A percentile compares a stretch with the other conserved stretches of the same genome.
phyloP scores from a whole-genome alignment of 1,140 invertebrate species.

The Thaumetopoea pityocampa region DNA sequence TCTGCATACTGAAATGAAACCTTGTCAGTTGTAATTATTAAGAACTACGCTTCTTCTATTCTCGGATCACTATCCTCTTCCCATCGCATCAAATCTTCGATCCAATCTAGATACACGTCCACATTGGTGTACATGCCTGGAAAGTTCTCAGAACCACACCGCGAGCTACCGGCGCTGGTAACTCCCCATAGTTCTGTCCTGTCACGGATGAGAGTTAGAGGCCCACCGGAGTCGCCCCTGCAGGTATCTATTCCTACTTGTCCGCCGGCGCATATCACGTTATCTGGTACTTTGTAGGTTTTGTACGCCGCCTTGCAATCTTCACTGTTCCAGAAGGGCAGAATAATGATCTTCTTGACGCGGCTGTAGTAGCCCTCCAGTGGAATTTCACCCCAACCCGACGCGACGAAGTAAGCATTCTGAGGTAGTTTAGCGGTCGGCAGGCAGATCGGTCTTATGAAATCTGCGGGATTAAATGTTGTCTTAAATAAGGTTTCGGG shows the following conservation, averaged over 20 bases:
- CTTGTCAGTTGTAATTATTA: too few relatives aligned
- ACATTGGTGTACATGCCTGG: constrained; percentile 79
- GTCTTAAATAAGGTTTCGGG: too few relatives aligned
- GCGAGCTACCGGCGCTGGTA: constrained; percentile 75
- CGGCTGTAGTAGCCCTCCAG: constrained; percentile 39
- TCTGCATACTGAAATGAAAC: too few relatives aligned
- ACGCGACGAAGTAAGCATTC: constrained; percentile 68
- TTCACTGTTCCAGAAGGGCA: constrained; percentile 38
- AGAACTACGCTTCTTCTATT: too few relatives aligned
- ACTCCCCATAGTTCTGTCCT: constrained; percentile 61
- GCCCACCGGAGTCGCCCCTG: constrained; percentile 43
- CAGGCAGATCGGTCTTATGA: constrained; percentile 38
- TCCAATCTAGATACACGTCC: constrained; percentile 20
- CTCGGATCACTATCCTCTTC: too few relatives aligned
- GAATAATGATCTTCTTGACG: constrained; percentile 27
- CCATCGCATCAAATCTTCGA: constrained; percentile 5
- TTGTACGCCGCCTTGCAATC: constrained; percentile 65
- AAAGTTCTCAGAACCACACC: constrained; percentile 68
- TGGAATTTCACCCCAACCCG: constrained; percentile 79
- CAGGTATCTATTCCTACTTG: constrained; percentile 32
- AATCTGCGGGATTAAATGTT: constrained; percentile 31
- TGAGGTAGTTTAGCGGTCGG: constrained; percentile 16
- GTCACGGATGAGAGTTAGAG: constrained; percentile 24
- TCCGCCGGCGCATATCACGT: constrained; percentile 37
- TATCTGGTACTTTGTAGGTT: constrained; percentile 9